Evolutionary conservation across 1,140 invertebrate genomes (phyloP), one percentile per base, ranked within the genome.

Genomic region (Agraylea sexmaculata): DNA sequence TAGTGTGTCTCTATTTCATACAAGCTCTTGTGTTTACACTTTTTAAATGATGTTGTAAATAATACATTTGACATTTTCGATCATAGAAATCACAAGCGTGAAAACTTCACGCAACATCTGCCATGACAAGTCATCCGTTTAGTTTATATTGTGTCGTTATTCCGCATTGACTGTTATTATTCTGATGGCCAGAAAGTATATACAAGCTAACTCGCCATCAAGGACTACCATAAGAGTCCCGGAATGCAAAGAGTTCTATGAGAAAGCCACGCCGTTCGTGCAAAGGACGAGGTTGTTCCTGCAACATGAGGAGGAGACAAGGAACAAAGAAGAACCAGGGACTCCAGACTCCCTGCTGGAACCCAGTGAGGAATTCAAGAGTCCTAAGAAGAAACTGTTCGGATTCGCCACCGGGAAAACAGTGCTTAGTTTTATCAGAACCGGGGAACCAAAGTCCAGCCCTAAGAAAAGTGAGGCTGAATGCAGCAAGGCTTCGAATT

Each of bases 151-250:
- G n/a, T n/a, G n/a, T n/a, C n/a, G n/a, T n/a, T n/a, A n/a, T n/a
- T n/a, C n/a, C n/a, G n/a, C n/a, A n/a, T n/a, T n/a, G n/a, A n/a
- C n/a, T n/a, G n/a, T n/a, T n/a, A n/a, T n/a, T n/a, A n/a, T n/a
- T n/a, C n/a, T n/a, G 45, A 64, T 66, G 62, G 62, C 64, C 55
- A 64, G 59, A 58, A 68, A 66, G 58, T 66, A 66, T 55, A 64
- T 66, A 58, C 64, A 68, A 58, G 60, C 59, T 44, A 55, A 57
- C 43, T 55, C 60, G 27, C 57, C 62, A 13, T 55, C 59, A 18
- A 58, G 61, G 30, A 64, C 59, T 2, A 64, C 62, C 7, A 61
- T 64, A 27, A 65, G 62, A 56, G 52, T 62, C 4, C 60, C 62
- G 1, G 65, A 68, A 42, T 57, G 57, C 0, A 60, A 54, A 39